phyloP scores from a whole-genome alignment of 2,888 invertebrate genomes.

The Hartigia nigra region DNA sequence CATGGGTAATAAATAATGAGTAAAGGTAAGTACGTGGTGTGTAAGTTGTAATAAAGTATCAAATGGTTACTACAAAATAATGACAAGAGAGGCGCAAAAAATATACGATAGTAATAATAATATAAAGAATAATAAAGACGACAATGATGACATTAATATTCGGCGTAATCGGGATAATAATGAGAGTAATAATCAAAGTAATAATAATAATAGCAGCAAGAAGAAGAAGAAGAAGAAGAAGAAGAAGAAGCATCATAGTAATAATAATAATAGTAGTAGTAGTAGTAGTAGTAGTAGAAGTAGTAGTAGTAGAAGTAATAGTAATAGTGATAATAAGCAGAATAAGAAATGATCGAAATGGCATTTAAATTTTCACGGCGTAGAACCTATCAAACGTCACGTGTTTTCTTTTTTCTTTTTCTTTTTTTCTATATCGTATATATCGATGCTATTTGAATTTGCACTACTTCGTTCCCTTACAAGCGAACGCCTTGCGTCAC shows the following conservation, averaged over 20 bases:
- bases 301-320: slow-evolving; percentile 31
- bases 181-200: neutral
- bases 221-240: slow-evolving; percentile 21
- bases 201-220: neutral
- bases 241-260: slow-evolving; percentile 38
- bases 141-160: slow-evolving; percentile 5
- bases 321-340: slow-evolving; percentile 24
- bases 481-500: slow-evolving; percentile 2
- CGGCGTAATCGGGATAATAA: neutral
- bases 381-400: neutral
- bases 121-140: slow-evolving; percentile 25
- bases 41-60: slow-evolving; percentile 32
- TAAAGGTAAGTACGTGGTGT: slow-evolving; percentile 29
- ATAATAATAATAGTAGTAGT: slow-evolving; percentile 40
- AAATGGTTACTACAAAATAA: slow-evolving; percentile 40
- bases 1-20: slow-evolving; percentile 13
- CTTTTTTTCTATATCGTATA: neutral
- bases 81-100: slow-evolving; percentile 49
- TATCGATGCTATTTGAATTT: slow-evolving; percentile 1
- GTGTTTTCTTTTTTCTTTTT: neutral
- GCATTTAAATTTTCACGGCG: neutral
- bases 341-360: slow-evolving; percentile 4
- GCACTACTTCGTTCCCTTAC: neutral
- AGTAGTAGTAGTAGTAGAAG: slow-evolving; percentile 26
- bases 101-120: slow-evolving; percentile 32